phyloP scores from a whole-genome alignment of 2,888 invertebrate species.

The Salpingus planirostris region DNA sequence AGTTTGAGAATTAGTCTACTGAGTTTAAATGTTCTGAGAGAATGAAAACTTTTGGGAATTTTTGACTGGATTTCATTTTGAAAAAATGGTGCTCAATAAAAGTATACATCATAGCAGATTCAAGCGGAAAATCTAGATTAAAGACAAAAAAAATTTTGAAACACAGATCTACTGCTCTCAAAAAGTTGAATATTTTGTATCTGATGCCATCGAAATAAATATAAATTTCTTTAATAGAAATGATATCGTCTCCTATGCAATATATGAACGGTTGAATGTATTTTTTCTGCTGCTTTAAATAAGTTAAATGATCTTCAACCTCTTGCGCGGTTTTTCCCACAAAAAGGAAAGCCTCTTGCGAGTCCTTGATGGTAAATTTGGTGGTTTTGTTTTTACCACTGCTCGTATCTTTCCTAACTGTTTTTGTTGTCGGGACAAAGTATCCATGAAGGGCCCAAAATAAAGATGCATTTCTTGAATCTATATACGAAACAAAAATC shows the following conservation, averaged over 20 bases:
- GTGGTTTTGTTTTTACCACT: slow-evolving; percentile 5
- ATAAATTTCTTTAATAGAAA: slow-evolving; percentile 5
- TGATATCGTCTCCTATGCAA: slow-evolving; percentile 3
- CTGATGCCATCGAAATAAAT: slow-evolving; percentile 4
- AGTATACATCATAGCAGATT: slow-evolving; percentile 3
- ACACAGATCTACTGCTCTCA: slow-evolving; percentile 4
- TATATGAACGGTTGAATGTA: slow-evolving; percentile 4
- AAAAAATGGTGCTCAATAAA: slow-evolving; percentile 5
- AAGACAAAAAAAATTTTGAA: slow-evolving; percentile 5
- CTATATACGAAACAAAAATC: slow-evolving; percentile 10
- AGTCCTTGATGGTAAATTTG: slow-evolving; percentile 4
- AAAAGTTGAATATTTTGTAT: slow-evolving; percentile 4
- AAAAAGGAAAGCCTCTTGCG: slow-evolving; percentile 5
- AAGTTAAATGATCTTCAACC: slow-evolving; percentile 2
- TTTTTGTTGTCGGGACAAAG: slow-evolving; percentile 13
- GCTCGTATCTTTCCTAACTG: slow-evolving; percentile 6
- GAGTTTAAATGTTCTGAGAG: slow-evolving; percentile 1
- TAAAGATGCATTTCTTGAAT: slow-evolving; percentile 8
- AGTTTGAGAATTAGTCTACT: too few species aligned
- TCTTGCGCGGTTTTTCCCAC: slow-evolving; percentile 3
- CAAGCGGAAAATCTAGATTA: slow-evolving; percentile 3
- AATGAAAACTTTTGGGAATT: slow-evolving; percentile 3
- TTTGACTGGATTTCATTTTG: slow-evolving; percentile 2
- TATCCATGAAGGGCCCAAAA: slow-evolving; percentile 16
- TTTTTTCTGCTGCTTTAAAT: slow-evolving; percentile 2